These are phyloP conservation scores for Ceratoteleas bidentatus DNA, from an alignment of 1,140 invertebrate species.

Conservation along the genomic window DNA sequence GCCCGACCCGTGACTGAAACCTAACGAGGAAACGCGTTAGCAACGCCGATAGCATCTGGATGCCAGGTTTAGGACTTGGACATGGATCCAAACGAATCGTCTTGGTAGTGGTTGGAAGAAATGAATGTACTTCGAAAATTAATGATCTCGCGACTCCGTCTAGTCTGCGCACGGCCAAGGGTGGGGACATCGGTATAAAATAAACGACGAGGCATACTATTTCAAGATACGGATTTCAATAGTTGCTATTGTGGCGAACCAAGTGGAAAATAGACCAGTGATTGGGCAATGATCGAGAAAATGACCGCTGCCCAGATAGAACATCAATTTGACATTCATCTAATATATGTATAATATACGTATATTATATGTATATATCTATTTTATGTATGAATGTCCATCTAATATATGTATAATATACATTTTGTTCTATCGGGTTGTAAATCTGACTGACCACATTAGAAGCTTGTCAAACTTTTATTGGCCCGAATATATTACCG, in stretches of 20 bases:
- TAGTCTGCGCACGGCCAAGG: conserved; percentile 45
- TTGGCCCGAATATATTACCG: background rate
- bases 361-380: no score
- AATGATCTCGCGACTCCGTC: conserved; percentile 74
- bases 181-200: conserved; percentile 30
- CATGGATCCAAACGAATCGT: conserved; percentile 54
- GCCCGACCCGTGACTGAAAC: conserved; percentile 59
- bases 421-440: no score
- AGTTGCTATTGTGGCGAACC: conserved; percentile 46
- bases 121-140: conserved; percentile 79
- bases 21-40: conserved; percentile 68
- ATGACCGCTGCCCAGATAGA: conserved; percentile 17
- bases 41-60: conserved; percentile 66
- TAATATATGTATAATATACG: no score
- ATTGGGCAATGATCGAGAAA: conserved; percentile 43
- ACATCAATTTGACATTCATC: no score
- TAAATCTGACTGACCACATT: conserved; percentile 13
- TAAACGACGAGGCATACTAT: conserved; percentile 56
- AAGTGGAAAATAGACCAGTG: conserved; percentile 50
- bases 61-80: conserved; percentile 66
- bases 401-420: no score
- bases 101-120: conserved; percentile 69
- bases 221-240: conserved; percentile 58
- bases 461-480: conserved; percentile 15
- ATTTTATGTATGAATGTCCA: no score